Conservation (phyloP, 2,113 vertebrate genomes). For the Dascyllus trimaculatus region DNA sequence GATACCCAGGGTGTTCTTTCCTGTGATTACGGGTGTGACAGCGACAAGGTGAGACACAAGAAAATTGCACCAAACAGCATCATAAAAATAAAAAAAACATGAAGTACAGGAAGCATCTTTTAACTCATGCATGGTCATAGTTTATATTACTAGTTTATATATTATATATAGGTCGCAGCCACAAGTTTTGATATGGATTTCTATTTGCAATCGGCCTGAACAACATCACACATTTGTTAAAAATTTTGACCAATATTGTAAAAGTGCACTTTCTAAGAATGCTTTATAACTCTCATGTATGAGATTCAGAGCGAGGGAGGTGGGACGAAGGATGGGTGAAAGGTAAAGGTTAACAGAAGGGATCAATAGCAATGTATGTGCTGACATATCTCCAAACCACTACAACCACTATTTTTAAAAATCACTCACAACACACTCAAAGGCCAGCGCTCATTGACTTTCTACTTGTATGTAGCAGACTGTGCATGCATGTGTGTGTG, state of each 20-base stretch:
- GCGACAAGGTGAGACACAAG: slow-evolving; percentile 46
- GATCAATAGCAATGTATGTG: slow-evolving; percentile 63
- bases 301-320: slow-evolving; percentile 24
- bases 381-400: slow-evolving; percentile 44
- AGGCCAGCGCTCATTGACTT: slow-evolving; percentile 61
- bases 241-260: slow-evolving; percentile 3
- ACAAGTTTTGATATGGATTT: not conserved
- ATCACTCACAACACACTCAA: slow-evolving; percentile 44
- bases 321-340: slow-evolving; percentile 36
- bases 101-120: not conserved
- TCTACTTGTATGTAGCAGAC: slow-evolving; percentile 48
- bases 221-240: not conserved
- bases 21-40: slow-evolving; percentile 35
- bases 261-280: slow-evolving; percentile 26
- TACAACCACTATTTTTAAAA: slow-evolving; percentile 55
- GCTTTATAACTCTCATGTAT: slow-evolving; percentile 17
- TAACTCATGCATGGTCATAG: not conserved
- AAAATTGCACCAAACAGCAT: slow-evolving; percentile 19
- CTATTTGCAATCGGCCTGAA: slow-evolving; percentile 18
- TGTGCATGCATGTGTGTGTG: slow-evolving; percentile 18
- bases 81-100: not conserved
- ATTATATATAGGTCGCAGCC: not conserved
- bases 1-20: slow-evolving; percentile 30
- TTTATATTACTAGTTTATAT: not conserved
- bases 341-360: slow-evolving; percentile 59